These are phyloP conservation scores for Lithophane leautieri DNA, from an alignment of 2,888 invertebrate species.

Conservation along the genomic window DNA sequence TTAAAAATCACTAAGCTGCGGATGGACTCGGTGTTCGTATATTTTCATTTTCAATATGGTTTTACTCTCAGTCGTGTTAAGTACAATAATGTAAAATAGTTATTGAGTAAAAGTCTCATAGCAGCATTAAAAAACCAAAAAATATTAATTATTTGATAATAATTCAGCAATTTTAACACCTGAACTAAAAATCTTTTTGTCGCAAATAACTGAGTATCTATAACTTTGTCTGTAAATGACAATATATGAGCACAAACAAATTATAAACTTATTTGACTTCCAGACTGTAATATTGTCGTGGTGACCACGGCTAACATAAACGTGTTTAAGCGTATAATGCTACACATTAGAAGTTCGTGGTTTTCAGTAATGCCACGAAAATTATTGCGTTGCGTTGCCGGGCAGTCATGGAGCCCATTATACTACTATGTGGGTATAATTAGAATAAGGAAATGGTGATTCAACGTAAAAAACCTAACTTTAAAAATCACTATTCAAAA, in stretches of 20 bases:
- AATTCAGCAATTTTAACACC: not conserved
- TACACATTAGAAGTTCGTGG: slow-evolving; percentile 28
- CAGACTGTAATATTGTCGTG: slow-evolving; percentile 1
- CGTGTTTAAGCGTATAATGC: slow-evolving; percentile 21
- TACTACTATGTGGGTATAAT: not conserved
- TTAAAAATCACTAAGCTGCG: slow-evolving; percentile 69
- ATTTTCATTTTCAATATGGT: slow-evolving; percentile 14
- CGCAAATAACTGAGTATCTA: not conserved
- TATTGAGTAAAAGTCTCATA: no score
- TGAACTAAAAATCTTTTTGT: not conserved
- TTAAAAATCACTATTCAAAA: not conserved
- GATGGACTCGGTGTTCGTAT: slow-evolving; percentile 35
- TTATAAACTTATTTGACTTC: slow-evolving; percentile 35
- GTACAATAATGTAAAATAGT: not conserved
- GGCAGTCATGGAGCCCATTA: not conserved
- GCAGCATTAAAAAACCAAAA: no score
- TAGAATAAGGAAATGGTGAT: not conserved
- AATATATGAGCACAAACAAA: slow-evolving; percentile 22
- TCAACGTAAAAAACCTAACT: not conserved
- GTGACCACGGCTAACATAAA: slow-evolving; percentile 11
- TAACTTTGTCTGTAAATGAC: not conserved
- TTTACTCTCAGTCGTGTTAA: not conserved
- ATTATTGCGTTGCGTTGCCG: slow-evolving; percentile 10
- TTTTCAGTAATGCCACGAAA: slow-evolving; percentile 32
- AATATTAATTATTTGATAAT: not conserved